Base-by-base conservation (phyloP, 2,113 vertebrate species). In the Opisthocomus hoazin region DNA sequence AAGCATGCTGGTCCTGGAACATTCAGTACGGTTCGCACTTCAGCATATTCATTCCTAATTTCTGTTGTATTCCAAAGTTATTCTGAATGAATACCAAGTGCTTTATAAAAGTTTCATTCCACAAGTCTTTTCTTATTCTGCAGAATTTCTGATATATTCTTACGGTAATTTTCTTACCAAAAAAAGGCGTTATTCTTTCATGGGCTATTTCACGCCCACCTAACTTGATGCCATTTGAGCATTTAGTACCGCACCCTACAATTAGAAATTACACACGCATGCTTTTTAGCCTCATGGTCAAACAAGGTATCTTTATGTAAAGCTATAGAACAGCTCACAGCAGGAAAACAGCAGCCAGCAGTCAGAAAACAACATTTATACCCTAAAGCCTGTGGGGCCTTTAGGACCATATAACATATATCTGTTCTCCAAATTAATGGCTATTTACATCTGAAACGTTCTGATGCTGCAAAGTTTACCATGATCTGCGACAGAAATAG, bases 351-450 rank as follows among this genome's bases (percentile, higher is more conserved):
- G 89, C 71, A 76, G 30, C 29, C 50, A 73, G 34, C 9, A 91
- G 65, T 60, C 45, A 94, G 83, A 78, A 87, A 89, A 65, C 26
- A 63, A 17, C 37, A 61, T 73, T 91, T 56, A 46, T 75, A 71
- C 78, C 91, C 61, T 82, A 36, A 87, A 94, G 64, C 96, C 96
- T 97, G 87, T 48, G 79, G 95, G 70, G 84, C 93, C 95, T 94
- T 94, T 73, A 96, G 97, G 96, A 94, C 94, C 83, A n/a, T 43
- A 71, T 57, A 91, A 39, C n/a, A 24, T 54, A n/a, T 68, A 87
- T 82, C 85, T 95, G 68, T 87, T 96, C 81, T 95, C 65, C 45
- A 85, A 94, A 89, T 70, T 84, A 80, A 70, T 45, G 69, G 37
- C 22, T 22, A 30, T 70, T 90, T 76, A 48, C 73, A 43, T 48